phyloP scores from a whole-genome alignment of 2,888 invertebrate species.

The Orthonevra nobilis region DNA sequence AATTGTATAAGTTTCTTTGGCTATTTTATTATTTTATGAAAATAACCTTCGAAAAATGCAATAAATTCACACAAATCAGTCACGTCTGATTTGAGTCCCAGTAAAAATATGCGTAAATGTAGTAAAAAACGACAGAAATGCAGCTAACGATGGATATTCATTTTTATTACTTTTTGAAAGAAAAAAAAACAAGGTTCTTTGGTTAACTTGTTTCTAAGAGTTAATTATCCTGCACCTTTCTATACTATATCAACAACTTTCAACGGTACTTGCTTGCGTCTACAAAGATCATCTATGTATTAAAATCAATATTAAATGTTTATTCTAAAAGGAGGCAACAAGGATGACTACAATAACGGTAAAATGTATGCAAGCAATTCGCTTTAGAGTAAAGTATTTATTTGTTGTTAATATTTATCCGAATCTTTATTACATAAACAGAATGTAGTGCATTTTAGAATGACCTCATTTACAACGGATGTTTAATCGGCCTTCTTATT shows the following conservation, averaged over 20 bases:
- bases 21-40: not conserved
- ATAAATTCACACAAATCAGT: no score
- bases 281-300: constrained; percentile 72
- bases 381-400: constrained; percentile 80
- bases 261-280: constrained; percentile 73
- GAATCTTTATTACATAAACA: constrained; percentile 62
- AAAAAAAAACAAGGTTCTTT: constrained; percentile 50
- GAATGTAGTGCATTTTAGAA: no score
- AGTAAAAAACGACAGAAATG: constrained; percentile 10
- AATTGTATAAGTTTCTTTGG: not conserved
- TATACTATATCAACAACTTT: constrained; percentile 68
- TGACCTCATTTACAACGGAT: no score
- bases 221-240: constrained; percentile 54
- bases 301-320: constrained; percentile 80
- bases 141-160: constrained; percentile 23
- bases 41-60: no score
- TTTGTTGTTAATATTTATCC: constrained; percentile 68
- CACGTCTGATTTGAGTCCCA: constrained; percentile 71
- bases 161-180: constrained; percentile 29
- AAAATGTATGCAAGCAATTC: constrained; percentile 82
- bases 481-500: no score
- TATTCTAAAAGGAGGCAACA: constrained; percentile 90
- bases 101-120: constrained; percentile 65
- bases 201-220: constrained; percentile 51
- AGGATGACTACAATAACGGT: constrained; percentile 98